Conservation (phyloP, 1,140 invertebrate species). For the Papilio polytes region DNA sequence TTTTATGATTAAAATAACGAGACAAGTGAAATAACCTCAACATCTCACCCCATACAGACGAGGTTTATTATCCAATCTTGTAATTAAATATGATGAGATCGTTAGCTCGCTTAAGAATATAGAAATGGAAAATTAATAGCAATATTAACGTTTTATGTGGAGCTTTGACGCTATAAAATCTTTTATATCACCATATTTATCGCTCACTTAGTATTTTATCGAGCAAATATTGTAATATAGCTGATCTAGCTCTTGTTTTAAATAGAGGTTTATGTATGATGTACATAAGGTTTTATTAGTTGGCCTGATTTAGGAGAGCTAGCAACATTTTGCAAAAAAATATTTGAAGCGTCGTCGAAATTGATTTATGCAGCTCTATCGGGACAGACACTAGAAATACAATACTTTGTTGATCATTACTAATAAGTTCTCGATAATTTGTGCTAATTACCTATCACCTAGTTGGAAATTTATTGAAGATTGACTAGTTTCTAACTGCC, state of each 20-base stretch:
- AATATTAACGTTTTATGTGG: not conserved
- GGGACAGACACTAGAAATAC: too few species aligned
- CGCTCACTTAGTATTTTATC: constrained; percentile 3
- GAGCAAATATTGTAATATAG: not conserved
- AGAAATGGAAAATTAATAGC: constrained; percentile 33
- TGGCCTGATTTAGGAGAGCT: too few species aligned
- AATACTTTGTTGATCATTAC: too few species aligned
- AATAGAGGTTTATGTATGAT: not conserved
- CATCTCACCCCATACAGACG: not conserved
- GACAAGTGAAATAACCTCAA: not conserved
- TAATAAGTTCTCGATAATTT: too few species aligned
- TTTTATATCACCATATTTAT: constrained; percentile 27
- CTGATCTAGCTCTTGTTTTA: constrained; percentile 11
- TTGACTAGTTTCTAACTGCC: too few species aligned
- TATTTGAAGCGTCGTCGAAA: too few species aligned
- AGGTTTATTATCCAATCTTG: not conserved
- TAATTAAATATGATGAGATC: constrained; percentile 25
- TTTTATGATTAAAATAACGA: not conserved
- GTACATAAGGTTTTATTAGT: too few species aligned
- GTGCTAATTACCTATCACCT: too few species aligned
- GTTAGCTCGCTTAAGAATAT: constrained; percentile 20
- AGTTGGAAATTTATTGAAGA: too few species aligned
- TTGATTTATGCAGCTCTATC: too few species aligned
- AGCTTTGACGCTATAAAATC: constrained; percentile 14
- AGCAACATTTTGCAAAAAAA: too few species aligned